Percentiles rank a stretch among this genome's conserved stretches.
These are phyloP conservation scores for Candoia aspera DNA, from an alignment of 2,113 vertebrate genomes.

Conservation along the genomic window DNA sequence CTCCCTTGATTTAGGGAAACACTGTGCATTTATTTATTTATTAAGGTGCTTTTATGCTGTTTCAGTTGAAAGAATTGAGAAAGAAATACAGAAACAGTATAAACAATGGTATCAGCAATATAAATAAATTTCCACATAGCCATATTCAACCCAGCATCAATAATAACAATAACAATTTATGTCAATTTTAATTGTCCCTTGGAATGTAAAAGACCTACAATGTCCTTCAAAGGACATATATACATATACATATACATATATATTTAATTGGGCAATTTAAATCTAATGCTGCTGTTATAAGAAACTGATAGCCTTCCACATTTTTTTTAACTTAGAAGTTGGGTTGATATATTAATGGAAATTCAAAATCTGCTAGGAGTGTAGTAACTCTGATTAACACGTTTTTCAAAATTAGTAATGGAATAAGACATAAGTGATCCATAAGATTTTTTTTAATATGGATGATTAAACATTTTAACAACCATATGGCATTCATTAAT, in stretches of 20 bases:
- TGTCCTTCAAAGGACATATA: no score
- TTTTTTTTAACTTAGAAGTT: not conserved
- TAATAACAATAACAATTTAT: not conserved
- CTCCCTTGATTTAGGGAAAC: no score
- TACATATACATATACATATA: no score
- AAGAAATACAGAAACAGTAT: no score
- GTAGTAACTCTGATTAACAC: not conserved
- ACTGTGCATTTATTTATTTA: no score
- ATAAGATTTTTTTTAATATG: not conserved
- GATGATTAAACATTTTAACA: not conserved
- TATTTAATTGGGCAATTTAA: not conserved
- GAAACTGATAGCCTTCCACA: not conserved
- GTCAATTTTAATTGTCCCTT: not conserved
- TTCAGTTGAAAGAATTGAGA: no score
- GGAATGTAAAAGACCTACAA: not conserved
- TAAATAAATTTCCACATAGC: not conserved
- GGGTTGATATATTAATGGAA: not conserved
- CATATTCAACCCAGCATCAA: not conserved
- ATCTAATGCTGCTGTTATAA: not conserved
- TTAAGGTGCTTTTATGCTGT: no score
- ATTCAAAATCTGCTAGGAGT: not conserved
- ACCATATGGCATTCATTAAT: not conserved
- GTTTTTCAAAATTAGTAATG: not conserved
- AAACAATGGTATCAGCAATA: not conserved
- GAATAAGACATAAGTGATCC: not conserved